Evolutionary conservation across 2,113 vertebrate species (phyloP).

Genomic region (Acanthisitta chloris): DNA sequence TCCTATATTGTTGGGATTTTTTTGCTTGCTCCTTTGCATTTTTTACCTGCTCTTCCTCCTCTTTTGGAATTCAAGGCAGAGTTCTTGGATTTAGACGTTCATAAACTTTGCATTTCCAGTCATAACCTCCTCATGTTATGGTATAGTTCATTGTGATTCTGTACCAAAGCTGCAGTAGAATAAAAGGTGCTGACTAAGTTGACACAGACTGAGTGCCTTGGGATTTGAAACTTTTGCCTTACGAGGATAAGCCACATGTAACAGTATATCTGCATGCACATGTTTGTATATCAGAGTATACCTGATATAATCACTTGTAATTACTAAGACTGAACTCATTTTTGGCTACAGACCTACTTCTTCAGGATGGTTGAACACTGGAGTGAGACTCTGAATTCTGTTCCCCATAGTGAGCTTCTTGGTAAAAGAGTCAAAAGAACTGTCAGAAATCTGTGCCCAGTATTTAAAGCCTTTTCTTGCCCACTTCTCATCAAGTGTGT

Average conservation of each 20-base stretch:
- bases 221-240: neutral
- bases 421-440: neutral
- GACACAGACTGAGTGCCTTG: neutral
- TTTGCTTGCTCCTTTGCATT: neutral
- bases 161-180: neutral
- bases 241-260: neutral
- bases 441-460: neutral
- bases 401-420: constrained; percentile 21
- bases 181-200: neutral
- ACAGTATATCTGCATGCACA: neutral
- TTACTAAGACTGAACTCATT: neutral
- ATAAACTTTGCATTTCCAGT: neutral
- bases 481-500: neutral
- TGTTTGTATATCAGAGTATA: neutral
- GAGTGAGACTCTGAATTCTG: neutral
- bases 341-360: neutral
- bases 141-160: neutral
- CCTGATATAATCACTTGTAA: neutral
- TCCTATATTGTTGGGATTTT: neutral
- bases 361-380: neutral
- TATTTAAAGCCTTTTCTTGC: neutral
- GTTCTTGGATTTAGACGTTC: neutral
- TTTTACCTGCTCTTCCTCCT: neutral
- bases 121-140: neutral
- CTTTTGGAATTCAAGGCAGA: neutral